Conservation (phyloP, 2,888 invertebrate species). For the Omphaloscelis lunosa region DNA sequence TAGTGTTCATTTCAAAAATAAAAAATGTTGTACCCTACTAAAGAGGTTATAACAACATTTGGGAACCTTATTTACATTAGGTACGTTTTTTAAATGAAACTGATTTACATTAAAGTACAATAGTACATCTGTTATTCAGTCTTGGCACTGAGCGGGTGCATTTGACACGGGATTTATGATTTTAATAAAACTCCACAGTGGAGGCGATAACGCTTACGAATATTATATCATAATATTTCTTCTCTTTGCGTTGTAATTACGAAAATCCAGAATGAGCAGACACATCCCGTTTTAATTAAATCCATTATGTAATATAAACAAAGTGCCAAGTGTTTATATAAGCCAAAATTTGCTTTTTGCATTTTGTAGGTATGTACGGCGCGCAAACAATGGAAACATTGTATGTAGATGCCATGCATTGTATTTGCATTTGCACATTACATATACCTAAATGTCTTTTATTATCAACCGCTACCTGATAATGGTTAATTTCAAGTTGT, state of each 20-base stretch:
- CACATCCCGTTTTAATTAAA: slow-evolving; percentile 76
- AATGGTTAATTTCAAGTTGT: slow-evolving; percentile 31
- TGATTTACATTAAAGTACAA: slow-evolving; percentile 85
- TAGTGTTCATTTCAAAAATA: slow-evolving; percentile 44
- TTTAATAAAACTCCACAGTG: slow-evolving; percentile 88
- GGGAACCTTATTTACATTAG: slow-evolving; percentile 71
- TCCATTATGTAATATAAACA: slow-evolving; percentile 72
- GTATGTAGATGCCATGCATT: slow-evolving; percentile 19
- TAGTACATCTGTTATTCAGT: slow-evolving; percentile 84
- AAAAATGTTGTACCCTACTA: slow-evolving; percentile 47
- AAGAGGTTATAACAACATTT: slow-evolving; percentile 64
- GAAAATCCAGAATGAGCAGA: slow-evolving; percentile 72
- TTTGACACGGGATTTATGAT: slow-evolving; percentile 90
- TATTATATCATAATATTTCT: slow-evolving; percentile 81
- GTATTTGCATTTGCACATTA: slow-evolving; percentile 39
- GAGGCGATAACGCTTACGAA: slow-evolving; percentile 81
- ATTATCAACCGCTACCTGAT: slow-evolving; percentile 11
- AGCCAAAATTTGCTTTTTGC: slow-evolving; percentile 64
- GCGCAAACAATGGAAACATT: slow-evolving; percentile 44
- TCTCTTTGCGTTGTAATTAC: slow-evolving; percentile 74
- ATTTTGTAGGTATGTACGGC: slow-evolving; percentile 57
- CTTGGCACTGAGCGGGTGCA: slow-evolving; percentile 85
- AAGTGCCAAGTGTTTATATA: slow-evolving; percentile 69
- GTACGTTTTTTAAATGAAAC: slow-evolving; percentile 74
- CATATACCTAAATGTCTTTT: slow-evolving; percentile 16